phyloP scores from a whole-genome alignment of 2,113 vertebrate species.

The Lates calcarifer region DNA sequence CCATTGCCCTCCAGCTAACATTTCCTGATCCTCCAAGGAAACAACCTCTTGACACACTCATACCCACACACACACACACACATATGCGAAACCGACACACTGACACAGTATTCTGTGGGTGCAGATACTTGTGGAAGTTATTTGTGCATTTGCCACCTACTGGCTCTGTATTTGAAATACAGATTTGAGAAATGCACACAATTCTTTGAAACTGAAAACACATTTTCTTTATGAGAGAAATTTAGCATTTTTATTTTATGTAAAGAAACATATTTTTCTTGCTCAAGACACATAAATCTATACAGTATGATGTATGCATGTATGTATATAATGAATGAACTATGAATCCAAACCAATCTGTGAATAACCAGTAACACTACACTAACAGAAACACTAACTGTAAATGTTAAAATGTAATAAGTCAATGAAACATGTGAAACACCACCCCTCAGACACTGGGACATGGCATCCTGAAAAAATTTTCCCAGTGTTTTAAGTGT shows the following conservation, averaged over 20 bases:
- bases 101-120: not conserved
- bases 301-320: too few relatives aligned
- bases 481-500: not conserved
- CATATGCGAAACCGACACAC: not conserved
- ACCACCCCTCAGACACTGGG: not conserved
- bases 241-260: not conserved
- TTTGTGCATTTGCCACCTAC: not conserved
- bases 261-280: not conserved
- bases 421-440: not conserved
- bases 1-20: conserved; percentile 23
- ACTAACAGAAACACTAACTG: too few relatives aligned
- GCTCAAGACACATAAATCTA: not conserved
- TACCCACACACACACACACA: conserved; percentile 18
- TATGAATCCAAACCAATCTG: not conserved
- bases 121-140: not conserved
- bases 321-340: too few relatives aligned
- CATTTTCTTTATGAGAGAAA: not conserved
- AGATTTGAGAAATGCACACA: fast-evolving
- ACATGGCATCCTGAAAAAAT: not conserved
- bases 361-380: not conserved
- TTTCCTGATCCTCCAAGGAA: conserved; percentile 40
- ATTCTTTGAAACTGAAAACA: not conserved
- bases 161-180: not conserved
- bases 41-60: not conserved
- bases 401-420: not conserved